These are phyloP conservation scores for Gallinago stenura DNA, from an alignment of 2,797 vertebrate species.

Conservation along the genomic window DNA sequence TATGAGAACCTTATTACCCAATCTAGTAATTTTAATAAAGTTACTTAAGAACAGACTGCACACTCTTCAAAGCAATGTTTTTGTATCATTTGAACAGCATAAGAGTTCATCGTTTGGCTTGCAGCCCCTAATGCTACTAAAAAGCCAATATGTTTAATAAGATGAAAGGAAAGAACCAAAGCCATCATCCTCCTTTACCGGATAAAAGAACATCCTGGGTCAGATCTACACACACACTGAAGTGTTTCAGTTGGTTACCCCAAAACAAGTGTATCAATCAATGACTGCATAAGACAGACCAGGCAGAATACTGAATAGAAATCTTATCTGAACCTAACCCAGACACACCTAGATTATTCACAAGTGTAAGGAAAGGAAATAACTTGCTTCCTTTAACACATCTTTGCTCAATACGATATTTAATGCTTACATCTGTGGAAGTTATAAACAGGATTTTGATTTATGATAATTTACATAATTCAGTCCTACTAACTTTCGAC, in stretches of 20 bases:
- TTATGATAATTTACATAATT: neutral
- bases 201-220: neutral
- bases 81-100: rapidly evolving
- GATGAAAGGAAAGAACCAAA: neutral
- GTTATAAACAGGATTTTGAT: neutral
- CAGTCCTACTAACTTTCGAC: neutral
- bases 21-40: neutral
- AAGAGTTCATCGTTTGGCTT: neutral
- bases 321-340: neutral
- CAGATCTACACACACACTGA: neutral
- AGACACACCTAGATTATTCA: constrained; percentile 11
- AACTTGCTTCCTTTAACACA: neutral
- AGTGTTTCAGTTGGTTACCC: neutral
- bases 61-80: neutral
- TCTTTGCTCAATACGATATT: neutral
- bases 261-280: neutral
- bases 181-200: neutral
- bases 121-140: neutral
- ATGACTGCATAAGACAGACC: neutral
- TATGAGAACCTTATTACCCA: neutral
- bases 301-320: neutral
- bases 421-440: neutral
- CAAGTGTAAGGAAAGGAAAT: neutral
- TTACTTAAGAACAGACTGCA: neutral
- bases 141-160: rapidly evolving